These are phyloP conservation scores for Hyppa rectilinea DNA, from an alignment of 2,888 invertebrate species.

Conservation along the genomic window DNA sequence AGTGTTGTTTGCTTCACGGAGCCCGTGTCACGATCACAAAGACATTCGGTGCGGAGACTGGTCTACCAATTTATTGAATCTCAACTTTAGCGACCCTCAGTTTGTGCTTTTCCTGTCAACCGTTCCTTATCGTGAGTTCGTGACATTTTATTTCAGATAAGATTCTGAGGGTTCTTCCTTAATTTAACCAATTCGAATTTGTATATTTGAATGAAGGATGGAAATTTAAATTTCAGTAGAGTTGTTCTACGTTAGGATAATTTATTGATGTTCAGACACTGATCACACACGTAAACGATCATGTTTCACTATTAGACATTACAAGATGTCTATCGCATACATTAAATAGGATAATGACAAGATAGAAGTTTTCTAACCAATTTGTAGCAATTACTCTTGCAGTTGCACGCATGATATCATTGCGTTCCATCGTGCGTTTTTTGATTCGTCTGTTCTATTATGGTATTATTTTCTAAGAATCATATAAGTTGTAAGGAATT, in stretches of 20 bases:
- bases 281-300: constrained; percentile 42
- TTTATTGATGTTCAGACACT: constrained; percentile 19
- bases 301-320: constrained; percentile 40
- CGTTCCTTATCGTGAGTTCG: constrained; percentile 36
- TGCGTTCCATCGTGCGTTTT: constrained; percentile 15
- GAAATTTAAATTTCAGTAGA: constrained; percentile 11
- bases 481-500: too few species aligned
- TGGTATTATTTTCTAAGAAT: constrained; percentile 4
- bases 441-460: neutral
- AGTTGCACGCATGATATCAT: constrained; percentile 45
- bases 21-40: constrained; percentile 41
- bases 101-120: constrained; percentile 38
- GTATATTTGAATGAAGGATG: constrained; percentile 4
- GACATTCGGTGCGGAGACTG: constrained; percentile 26
- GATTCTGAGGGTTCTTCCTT: constrained; percentile 8
- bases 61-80: constrained; percentile 49
- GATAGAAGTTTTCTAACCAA: constrained; percentile 48
- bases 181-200: constrained; percentile 15
- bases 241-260: constrained; percentile 19
- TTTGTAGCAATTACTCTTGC: constrained; percentile 42
- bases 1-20: constrained; percentile 40
- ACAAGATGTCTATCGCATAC: constrained; percentile 25
- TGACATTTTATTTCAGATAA: constrained; percentile 43
- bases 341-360: constrained; percentile 34
- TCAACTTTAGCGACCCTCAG: constrained; percentile 27